Evolutionary conservation across 2,797 vertebrate species (phyloP), one percentile per base, ranked within the genome.

Genomic region (Netta rufina): DNA sequence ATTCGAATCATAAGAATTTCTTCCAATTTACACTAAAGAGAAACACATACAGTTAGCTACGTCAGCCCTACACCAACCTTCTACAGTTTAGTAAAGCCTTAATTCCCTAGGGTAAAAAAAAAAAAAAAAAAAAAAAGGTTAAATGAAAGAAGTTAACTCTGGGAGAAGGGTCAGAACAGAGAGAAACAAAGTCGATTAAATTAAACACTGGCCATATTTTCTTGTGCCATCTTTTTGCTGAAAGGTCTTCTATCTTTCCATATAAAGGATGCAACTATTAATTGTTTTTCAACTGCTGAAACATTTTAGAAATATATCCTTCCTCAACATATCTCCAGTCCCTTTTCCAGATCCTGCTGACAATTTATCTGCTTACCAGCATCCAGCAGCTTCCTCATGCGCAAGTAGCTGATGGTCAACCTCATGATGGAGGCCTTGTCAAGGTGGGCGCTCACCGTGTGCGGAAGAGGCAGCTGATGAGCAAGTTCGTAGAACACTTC

Each of bases 391-490:
- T 98, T 99, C 65, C 99, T 99, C 98, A 99, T 98, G 82, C 99
- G 99, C 97, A 99, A 97, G 97, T 99, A 99, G 97, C 99, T 99
- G 98, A 99, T 99, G 92, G 99, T 98, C 67, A 99, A 98, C 77
- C 99, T 99, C 99, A 99, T 99, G 93, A 99, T 98, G 71, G 99
- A 99, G 19, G 99, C 99, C 97, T 99, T 99, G 98, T 99, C 99
- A 89, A 99, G 98, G 96, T 99, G 99, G 4, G 99, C 98, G 61
- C 98, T 99, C 96, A 99, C 96, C 0, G 98, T 99, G 97, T 99
- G 99, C n/a, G 99, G 98, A 94, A 99, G 98, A 11, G 99, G 99
- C 96, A 99, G 98, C 98, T 99, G 97, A 96, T 98, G 98, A 71
- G 99, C 99, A 89, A 99, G 98, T 96, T 99, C 99, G 28, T 99